Evolutionary conservation across 2,888 invertebrate genomes (phyloP).

Genomic region (Macrophya alboannulata): DNA sequence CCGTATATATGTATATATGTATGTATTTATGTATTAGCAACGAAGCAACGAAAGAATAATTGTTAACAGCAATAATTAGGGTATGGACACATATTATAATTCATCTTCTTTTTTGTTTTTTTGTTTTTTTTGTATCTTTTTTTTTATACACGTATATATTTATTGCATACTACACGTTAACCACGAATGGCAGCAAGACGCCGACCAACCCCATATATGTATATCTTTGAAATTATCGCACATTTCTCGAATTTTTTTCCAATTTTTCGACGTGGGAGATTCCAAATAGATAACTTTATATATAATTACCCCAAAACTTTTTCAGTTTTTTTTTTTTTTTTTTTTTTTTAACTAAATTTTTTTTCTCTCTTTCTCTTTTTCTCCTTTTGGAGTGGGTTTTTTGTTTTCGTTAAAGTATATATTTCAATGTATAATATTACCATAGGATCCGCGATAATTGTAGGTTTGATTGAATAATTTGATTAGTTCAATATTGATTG

Average conservation of each 20-base stretch:
- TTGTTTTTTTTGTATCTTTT: conserved; percentile 64
- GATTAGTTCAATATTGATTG: conserved; percentile 64
- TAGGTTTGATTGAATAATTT: conserved; percentile 60
- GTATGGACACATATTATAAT: conserved; percentile 15
- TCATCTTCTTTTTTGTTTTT: not conserved
- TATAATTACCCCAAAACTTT: no score
- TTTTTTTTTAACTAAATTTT: not conserved
- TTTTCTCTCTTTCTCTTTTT: not conserved
- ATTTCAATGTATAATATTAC: not conserved
- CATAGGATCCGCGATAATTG: not conserved
- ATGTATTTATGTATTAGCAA: not conserved
- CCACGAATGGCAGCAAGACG: conserved; percentile 57
- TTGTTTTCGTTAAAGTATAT: not conserved
- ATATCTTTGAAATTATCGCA: conserved; percentile 14
- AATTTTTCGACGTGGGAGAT: no score
- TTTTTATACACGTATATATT: conserved; percentile 68
- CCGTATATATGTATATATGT: not conserved
- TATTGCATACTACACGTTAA: conserved; percentile 74
- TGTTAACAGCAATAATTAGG: not conserved
- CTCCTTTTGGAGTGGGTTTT: not conserved
- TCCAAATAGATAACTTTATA: no score
- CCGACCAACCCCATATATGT: conserved; percentile 7
- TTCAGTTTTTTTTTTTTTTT: not conserved
- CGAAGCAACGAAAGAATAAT: not conserved
- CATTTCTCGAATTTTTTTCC: not conserved